Base-by-base conservation (phyloP, 2,113 vertebrate species). In the Pygoscelis adeliae region DNA sequence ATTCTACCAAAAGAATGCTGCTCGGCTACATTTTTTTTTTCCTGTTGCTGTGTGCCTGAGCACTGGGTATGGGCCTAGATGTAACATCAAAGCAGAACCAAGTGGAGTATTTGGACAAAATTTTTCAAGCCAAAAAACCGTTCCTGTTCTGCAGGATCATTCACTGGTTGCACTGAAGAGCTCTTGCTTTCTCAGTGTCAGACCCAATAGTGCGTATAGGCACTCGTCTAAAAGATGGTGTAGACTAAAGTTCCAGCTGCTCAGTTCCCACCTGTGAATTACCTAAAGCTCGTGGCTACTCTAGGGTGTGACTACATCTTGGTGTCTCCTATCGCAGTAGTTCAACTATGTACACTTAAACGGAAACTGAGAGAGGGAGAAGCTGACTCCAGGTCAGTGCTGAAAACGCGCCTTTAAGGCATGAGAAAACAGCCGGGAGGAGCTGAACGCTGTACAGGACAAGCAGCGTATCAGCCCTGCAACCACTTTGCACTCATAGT, bases 131-230 rank as follows among this genome's bases (percentile, higher is more conserved):
- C 10, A 34, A 58, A 36, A 69, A 32, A 3, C 1, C 3, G 6
- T 27, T 61, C 8, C 46, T 38, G 27, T 67, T 67, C 42, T 50
- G 69, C 32, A 52, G 50, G 76, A 80, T 18, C n/a, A 10, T 3
- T 17, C 30, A 8, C 44, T 56, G 50, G n/a, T 10, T 62, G 81
- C 17, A 55, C 36, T n/a, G 63, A 12, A 25, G 61, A 56, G 50
- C 88, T 71, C 46, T 40, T 11, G 3, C 2, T 40, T 40, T 13
- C 56, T 8, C 44, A 9, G 22, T 6, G 44, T 38, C 12, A 21
- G 32, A 56, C 3, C 8, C 38, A 29, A 19, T 5, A 78, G 36
- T 6, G 23, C 23, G 2, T 6, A 25, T 0, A 46, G 77, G 13
- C 50, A 13, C 14, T 18, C 16, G 15, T 8, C 36, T 20, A 5